Percentiles rank a stretch among this genome's conserved stretches.
Evolutionary conservation across 64 coral and sea anemone species (phyloP).

Genomic region (Cladopsammia gracilis): DNA sequence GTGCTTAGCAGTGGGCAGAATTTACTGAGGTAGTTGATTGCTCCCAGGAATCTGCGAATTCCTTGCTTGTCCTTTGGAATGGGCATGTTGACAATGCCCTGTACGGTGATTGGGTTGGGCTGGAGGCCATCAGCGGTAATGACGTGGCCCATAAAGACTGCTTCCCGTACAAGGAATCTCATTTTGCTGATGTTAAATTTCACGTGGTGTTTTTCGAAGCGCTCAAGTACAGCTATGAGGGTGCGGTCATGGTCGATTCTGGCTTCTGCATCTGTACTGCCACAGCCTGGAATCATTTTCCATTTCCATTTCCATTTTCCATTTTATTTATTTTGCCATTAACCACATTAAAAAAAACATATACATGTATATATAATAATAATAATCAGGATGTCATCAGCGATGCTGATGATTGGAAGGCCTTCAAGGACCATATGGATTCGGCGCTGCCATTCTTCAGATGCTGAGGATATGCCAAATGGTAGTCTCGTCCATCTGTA

Average conservation of each 20-base stretch:
- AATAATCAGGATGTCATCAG: conserved; percentile 58
- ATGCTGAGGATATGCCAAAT: conserved; percentile 59
- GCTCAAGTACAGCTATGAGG: conserved; percentile 34
- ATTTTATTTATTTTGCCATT: no score
- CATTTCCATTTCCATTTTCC: no score
- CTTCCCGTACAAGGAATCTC: conserved; percentile 41
- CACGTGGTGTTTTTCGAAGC: conserved; percentile 50
- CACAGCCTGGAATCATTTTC: conserved; percentile 39
- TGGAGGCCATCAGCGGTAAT: conserved; percentile 47
- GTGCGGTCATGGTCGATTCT: conserved; percentile 61
- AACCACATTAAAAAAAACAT: no score
- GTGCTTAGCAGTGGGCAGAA: conserved; percentile 48
- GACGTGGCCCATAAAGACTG: conserved; percentile 56
- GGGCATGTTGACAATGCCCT: conserved; percentile 45
- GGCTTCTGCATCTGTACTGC: conserved; percentile 28
- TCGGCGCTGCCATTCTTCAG: conserved; percentile 57
- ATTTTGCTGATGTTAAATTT: conserved; percentile 59
- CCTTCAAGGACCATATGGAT: conserved; percentile 46
- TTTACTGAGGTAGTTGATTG: conserved; percentile 52
- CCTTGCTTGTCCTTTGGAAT: conserved; percentile 46
- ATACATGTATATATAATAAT: no score
- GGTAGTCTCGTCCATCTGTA: conserved; percentile 38
- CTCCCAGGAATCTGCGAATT: conserved; percentile 44
- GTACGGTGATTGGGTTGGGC: no score
- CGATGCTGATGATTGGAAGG: conserved; percentile 38